Percentiles rank a stretch among this genome's conserved stretches.
Evolutionary conservation across 1,140 invertebrate species (phyloP).

Genomic region (Carposina sasakii): DNA sequence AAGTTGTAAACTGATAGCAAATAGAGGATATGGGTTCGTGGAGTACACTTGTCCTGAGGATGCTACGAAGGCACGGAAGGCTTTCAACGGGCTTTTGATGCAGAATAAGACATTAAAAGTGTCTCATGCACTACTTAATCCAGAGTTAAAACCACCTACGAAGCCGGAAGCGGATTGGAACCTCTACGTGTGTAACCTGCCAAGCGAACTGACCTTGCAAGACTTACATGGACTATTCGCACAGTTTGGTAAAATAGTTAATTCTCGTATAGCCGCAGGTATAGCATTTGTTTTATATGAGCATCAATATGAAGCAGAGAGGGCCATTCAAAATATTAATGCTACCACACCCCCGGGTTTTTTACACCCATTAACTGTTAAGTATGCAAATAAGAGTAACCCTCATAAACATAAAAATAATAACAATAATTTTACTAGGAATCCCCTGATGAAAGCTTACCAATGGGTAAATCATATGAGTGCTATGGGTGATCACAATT

Average conservation of each 20-base stretch:
- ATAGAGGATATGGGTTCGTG: constrained; percentile 73
- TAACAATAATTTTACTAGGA: constrained; percentile 66
- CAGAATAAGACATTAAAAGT: constrained; percentile 73
- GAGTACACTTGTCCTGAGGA: constrained; percentile 69
- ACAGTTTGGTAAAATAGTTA: constrained; percentile 72
- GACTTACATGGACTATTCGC: constrained; percentile 70
- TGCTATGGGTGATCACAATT: constrained; percentile 72
- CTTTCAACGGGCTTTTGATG: constrained; percentile 70
- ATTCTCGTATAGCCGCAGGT: constrained; percentile 69
- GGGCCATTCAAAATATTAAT: constrained; percentile 68
- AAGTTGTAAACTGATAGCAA: constrained; percentile 73
- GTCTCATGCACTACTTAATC: constrained; percentile 69
- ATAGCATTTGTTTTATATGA: constrained; percentile 72
- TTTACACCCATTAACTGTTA: constrained; percentile 70
- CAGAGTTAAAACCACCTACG: constrained; percentile 65
- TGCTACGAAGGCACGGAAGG: constrained; percentile 67
- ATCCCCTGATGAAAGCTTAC: constrained; percentile 57
- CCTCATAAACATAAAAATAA: constrained; percentile 67
- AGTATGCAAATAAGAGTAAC: constrained; percentile 73
- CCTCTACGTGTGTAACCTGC: constrained; percentile 72
- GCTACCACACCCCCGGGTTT: constrained; percentile 66
- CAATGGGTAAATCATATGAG: constrained; percentile 72
- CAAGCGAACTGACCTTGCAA: constrained; percentile 71
- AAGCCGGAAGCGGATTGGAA: constrained; percentile 73
- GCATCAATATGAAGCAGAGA: constrained; percentile 68